These are phyloP conservation scores for Catalaphyllia jardinei DNA, from an alignment of 64 coral and sea anemone genomes.

Conservation along the genomic window DNA sequence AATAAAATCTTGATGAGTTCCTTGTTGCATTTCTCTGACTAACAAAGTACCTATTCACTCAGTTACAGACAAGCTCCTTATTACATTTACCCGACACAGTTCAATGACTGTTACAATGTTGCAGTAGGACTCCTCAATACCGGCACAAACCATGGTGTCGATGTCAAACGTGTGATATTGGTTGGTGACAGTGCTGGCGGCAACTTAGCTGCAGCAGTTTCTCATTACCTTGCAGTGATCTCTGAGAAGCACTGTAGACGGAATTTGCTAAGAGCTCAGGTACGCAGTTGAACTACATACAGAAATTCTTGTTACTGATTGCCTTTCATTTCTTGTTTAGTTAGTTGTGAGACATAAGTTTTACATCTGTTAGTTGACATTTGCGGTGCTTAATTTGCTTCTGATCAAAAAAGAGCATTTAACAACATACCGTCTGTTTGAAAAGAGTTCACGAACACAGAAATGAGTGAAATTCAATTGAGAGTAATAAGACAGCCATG, in stretches of 20 bases:
- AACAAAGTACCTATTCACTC: background rate
- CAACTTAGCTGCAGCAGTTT: conserved; percentile 81
- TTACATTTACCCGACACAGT: conserved; percentile 68
- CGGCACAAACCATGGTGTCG: conserved; percentile 69
- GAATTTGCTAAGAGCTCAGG: conserved; percentile 80
- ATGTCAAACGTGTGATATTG: conserved; percentile 58
- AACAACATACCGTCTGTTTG: too few species aligned
- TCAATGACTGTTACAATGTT: conserved; percentile 87
- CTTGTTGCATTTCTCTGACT: background rate
- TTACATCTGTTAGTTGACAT: too few species aligned
- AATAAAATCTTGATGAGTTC: background rate
- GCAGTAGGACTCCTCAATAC: conserved; percentile 70
- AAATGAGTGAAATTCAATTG: too few species aligned
- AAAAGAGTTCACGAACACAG: too few species aligned
- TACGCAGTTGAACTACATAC: background rate
- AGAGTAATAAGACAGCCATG: too few species aligned
- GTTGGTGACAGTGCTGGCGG: conserved; percentile 87
- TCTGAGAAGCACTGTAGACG: conserved; percentile 78
- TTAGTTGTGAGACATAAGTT: too few species aligned
- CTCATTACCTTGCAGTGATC: conserved; percentile 72
- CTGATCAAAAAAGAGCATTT: too few species aligned
- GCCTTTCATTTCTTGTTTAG: too few species aligned
- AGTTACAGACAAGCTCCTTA: conserved; percentile 83
- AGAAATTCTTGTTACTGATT: too few species aligned
- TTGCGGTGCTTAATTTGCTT: too few species aligned